Conservation (phyloP, 2,797 vertebrate genomes). For the Spinus pinus region DNA sequence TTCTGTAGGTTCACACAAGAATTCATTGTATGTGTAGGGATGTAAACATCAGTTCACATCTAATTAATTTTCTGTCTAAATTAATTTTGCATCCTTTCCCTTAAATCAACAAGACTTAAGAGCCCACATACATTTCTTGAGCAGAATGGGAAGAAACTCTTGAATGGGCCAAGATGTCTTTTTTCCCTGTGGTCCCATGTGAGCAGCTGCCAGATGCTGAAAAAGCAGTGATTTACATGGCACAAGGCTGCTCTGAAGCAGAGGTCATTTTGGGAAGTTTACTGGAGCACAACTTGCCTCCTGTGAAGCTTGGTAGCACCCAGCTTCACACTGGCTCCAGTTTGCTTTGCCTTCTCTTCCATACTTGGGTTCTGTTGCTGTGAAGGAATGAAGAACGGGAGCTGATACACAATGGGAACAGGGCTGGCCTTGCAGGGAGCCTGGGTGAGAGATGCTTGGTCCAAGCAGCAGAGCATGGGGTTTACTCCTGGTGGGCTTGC, state of each 20-base stretch:
- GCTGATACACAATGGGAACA: fast-evolving
- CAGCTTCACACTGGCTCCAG: background rate
- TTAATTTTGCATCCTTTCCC: constrained; percentile 46
- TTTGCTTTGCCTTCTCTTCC: background rate
- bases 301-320: background rate
- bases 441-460: background rate
- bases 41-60: constrained; percentile 35
- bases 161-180: background rate
- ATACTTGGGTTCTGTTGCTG: background rate
- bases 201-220: background rate
- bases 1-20: constrained; percentile 18
- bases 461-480: background rate
- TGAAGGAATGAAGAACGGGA: background rate
- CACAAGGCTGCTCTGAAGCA: background rate
- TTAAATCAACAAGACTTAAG: constrained; percentile 18
- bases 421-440: background rate
- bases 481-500: background rate
- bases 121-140: background rate
- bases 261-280: background rate
- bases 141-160: background rate
- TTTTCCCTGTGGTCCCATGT: background rate
- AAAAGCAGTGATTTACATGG: background rate
- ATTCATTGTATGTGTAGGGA: background rate
- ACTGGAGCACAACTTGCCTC: background rate
- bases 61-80: constrained; percentile 53